Percentiles rank a stretch among this genome's conserved stretches.
Conservation (phyloP, 2,797 vertebrate genomes). For the Pangasius sanitwongsei region DNA sequence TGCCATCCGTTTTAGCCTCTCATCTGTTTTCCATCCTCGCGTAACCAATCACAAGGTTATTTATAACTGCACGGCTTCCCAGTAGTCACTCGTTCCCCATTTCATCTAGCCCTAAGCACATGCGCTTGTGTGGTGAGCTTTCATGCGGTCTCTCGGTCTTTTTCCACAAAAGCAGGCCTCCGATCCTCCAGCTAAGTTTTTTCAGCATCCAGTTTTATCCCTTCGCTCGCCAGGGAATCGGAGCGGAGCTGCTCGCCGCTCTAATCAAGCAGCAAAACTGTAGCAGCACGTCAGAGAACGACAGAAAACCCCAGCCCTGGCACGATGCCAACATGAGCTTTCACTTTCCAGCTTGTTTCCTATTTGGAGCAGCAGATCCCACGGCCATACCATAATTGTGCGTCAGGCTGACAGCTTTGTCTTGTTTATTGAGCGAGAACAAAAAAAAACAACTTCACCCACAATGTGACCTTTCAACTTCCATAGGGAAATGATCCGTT, state of each 20-base stretch:
- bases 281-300: constrained; percentile 33
- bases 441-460: constrained; percentile 55
- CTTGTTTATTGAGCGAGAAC: constrained; percentile 48
- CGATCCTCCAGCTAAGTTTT: constrained; percentile 59
- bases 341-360: constrained; percentile 61
- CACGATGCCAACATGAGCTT: constrained; percentile 56
- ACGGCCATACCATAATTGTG: constrained; percentile 58
- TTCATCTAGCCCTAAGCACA: constrained; percentile 90
- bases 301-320: constrained; percentile 56
- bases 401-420: constrained; percentile 32
- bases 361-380: constrained; percentile 42
- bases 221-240: constrained; percentile 63
- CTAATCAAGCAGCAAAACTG: constrained; percentile 59
- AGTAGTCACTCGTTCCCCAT: constrained; percentile 88
- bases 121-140: constrained; percentile 91
- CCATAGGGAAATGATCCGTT: constrained; percentile 57
- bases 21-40: constrained; percentile 91
- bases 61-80: constrained; percentile 92
- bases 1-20: constrained; percentile 60
- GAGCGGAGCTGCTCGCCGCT: constrained; percentile 59
- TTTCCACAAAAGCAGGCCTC: constrained; percentile 71
- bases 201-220: constrained; percentile 51
- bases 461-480: constrained; percentile 61
- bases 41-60: constrained; percentile 91
- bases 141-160: constrained; percentile 84